A percentile compares a stretch with the other conserved stretches of the same genome.
Evolutionary conservation across 2,888 invertebrate genomes (phyloP).

Genomic region (Esperia sulphurella): DNA sequence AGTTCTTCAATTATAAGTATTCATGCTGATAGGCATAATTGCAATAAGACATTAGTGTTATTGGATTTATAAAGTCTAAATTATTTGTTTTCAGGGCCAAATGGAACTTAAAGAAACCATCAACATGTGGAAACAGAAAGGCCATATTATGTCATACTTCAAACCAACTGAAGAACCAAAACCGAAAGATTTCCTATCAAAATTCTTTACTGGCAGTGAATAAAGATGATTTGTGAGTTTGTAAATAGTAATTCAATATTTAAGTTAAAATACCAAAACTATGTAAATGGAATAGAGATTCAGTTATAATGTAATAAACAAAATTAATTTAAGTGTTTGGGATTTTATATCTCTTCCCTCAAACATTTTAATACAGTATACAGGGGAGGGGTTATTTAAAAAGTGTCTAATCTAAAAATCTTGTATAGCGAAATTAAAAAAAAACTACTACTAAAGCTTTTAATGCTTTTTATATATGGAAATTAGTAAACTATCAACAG

Average conservation of each 20-base stretch:
- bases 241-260: slow-evolving; percentile 25
- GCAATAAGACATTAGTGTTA: no score
- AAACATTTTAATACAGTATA: no score
- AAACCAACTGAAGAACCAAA: slow-evolving; percentile 90
- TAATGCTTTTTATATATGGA: no score
- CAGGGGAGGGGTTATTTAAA: no score
- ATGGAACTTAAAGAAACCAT: slow-evolving; percentile 95
- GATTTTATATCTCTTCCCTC: no score
- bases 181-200: slow-evolving; percentile 94
- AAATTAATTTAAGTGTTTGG: background rate
- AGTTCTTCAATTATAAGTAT: no score
- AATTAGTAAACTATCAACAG: no score
- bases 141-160: slow-evolving; percentile 93
- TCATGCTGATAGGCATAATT: no score
- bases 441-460: no score
- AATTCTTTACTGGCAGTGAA: slow-evolving; percentile 87
- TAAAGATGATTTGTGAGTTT: slow-evolving; percentile 33
- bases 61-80: no score
- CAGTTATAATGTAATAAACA: slow-evolving; percentile 15
- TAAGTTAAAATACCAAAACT: slow-evolving; percentile 21
- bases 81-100: slow-evolving; percentile 87
- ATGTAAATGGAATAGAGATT: slow-evolving; percentile 33
- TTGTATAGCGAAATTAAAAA: no score
- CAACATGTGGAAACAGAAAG: slow-evolving; percentile 93
- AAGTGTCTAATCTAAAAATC: no score